Evolutionary conservation across 2,113 vertebrate species (phyloP).

Genomic region (Cariama cristata): DNA sequence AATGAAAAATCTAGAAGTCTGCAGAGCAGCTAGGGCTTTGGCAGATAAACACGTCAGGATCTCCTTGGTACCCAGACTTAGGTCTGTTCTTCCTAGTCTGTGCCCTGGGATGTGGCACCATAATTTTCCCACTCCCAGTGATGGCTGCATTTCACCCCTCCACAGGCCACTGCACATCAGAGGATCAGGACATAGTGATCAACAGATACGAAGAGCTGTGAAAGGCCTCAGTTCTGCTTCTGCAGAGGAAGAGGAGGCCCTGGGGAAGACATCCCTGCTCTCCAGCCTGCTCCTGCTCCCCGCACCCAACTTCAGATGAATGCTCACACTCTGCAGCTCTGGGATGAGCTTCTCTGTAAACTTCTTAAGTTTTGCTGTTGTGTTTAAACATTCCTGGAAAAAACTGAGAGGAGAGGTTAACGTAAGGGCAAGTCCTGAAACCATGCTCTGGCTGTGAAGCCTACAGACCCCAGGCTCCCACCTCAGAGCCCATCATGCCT

Average conservation of each 20-base stretch:
- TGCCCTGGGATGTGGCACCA: not conserved
- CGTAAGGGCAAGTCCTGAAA: not conserved
- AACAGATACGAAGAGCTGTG: not conserved
- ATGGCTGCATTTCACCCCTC: not conserved
- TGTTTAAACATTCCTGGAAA: slow-evolving; percentile 77
- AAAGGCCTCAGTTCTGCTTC: not conserved
- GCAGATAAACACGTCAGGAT: not conserved
- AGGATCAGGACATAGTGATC: not conserved
- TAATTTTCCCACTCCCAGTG: not conserved
- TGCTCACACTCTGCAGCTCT: slow-evolving; percentile 73
- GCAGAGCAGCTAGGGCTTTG: not conserved
- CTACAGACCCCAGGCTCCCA: not conserved
- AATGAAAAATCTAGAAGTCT: not conserved
- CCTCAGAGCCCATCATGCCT: not conserved
- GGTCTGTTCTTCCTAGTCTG: not conserved
- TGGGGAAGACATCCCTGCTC: not conserved
- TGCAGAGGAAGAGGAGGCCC: not conserved
- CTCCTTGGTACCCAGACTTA: not conserved
- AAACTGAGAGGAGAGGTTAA: slow-evolving; percentile 59
- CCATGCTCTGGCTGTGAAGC: not conserved
- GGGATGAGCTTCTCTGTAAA: slow-evolving; percentile 71
- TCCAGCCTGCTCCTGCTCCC: not conserved
- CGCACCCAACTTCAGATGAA: not conserved
- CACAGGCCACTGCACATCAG: no score
- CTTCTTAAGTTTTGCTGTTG: slow-evolving; percentile 69